These are phyloP conservation scores for Petrocephalus microphthalmus DNA, from an alignment of 2,113 vertebrate genomes.

Conservation along the genomic window DNA sequence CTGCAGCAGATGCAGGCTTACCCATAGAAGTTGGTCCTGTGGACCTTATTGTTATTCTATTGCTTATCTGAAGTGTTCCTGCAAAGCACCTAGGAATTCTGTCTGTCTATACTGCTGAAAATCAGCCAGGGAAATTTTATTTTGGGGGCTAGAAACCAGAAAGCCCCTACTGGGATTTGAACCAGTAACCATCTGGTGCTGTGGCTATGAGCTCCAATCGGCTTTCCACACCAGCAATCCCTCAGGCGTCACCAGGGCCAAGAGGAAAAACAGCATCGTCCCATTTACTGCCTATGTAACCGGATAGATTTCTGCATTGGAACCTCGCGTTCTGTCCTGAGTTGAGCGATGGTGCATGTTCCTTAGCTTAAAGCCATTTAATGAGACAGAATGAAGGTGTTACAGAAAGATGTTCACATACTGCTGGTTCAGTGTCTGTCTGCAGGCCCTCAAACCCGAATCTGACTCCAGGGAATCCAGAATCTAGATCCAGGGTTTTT, in stretches of 20 bases:
- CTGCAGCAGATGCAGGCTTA: too few relatives aligned
- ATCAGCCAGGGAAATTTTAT: not conserved
- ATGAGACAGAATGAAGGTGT: not conserved
- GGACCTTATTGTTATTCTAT: not conserved
- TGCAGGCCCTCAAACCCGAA: too few relatives aligned
- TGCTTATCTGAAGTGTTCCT: not conserved
- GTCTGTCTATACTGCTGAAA: not conserved
- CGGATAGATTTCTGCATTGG: not conserved
- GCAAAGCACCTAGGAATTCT: not conserved
- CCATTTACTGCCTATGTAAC: not conserved
- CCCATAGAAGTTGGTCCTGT: not conserved
- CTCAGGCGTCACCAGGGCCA: not conserved
- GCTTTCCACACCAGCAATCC: not conserved
- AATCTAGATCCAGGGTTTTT: too few relatives aligned
- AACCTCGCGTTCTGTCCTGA: not conserved
- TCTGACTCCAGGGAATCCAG: too few relatives aligned
- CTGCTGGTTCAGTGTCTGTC: not conserved
- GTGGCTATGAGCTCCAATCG: not conserved
- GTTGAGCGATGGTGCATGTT: not conserved
- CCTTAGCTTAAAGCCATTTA: not conserved
- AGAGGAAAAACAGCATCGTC: not conserved
- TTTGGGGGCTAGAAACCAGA: not conserved
- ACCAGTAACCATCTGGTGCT: not conserved
- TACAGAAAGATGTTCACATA: not conserved
- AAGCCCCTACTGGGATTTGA: not conserved